Percentiles rank a stretch among this genome's conserved stretches.
Conservation (phyloP, 2,797 vertebrate genomes). For the Loris lydekkerianus region DNA sequence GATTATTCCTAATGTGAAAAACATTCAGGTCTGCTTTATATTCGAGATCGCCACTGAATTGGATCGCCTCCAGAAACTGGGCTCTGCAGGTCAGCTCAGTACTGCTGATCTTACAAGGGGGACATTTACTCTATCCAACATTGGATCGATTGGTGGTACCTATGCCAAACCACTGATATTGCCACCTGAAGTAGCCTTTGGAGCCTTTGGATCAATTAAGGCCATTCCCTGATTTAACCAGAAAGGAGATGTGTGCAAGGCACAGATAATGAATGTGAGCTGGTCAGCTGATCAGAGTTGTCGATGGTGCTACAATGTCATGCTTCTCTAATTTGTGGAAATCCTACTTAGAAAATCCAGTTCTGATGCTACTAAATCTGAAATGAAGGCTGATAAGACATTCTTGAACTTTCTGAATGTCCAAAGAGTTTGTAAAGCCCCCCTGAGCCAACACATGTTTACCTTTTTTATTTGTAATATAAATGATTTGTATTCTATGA, state of each 20-base stretch:
- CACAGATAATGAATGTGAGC: slow-evolving; percentile 96
- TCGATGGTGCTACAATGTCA: slow-evolving; percentile 97
- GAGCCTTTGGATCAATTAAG: slow-evolving; percentile 96
- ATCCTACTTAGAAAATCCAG: slow-evolving; percentile 96
- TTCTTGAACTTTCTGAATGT: slow-evolving; percentile 70
- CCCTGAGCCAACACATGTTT: slow-evolving; percentile 67
- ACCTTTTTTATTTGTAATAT: slow-evolving; percentile 65
- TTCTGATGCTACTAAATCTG: slow-evolving; percentile 95
- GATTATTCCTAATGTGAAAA: slow-evolving; percentile 97
- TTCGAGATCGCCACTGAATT: slow-evolving; percentile 95
- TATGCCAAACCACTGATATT: slow-evolving; percentile 96
- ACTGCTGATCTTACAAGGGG: slow-evolving; percentile 94
- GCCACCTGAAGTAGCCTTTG: slow-evolving; percentile 97
- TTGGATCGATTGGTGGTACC: slow-evolving; percentile 97
- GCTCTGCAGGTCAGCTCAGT: slow-evolving; percentile 92
- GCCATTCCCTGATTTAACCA: slow-evolving; percentile 93
- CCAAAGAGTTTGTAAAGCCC: slow-evolving; percentile 79
- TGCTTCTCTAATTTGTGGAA: slow-evolving; percentile 98
- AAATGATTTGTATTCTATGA: slow-evolving; percentile 51
- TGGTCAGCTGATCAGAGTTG: slow-evolving; percentile 98
- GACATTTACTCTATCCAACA: slow-evolving; percentile 98
- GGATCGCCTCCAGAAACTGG: slow-evolving; percentile 94
- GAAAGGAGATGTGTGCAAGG: slow-evolving; percentile 91
- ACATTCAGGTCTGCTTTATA: slow-evolving; percentile 94
- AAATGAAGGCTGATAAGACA: slow-evolving; percentile 89